These are phyloP conservation scores for Ptycholaimellus sp. DNA, from an alignment of 2,888 invertebrate species.

Conservation along the genomic window DNA sequence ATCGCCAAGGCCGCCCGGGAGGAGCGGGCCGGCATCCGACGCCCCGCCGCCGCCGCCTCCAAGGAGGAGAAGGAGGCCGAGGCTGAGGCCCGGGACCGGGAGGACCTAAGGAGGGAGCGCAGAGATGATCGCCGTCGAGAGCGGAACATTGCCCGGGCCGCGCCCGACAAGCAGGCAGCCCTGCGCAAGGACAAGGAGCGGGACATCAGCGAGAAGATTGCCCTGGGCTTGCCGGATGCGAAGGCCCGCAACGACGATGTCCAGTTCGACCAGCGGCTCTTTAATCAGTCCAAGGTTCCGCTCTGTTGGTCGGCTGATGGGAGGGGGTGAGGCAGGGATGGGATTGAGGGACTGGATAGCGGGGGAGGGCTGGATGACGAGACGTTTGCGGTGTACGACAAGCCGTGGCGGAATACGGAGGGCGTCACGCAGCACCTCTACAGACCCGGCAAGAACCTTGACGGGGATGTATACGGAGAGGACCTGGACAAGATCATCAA, in stretches of 20 bases:
- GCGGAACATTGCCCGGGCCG: conserved; percentile 67
- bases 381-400: conserved; percentile 87
- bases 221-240: conserved; percentile 72
- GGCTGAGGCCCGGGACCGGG: conserved; percentile 1
- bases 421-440: conserved; percentile 67
- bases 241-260: conserved; percentile 24
- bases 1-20: conserved; percentile 85
- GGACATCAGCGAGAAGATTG: conserved; percentile 94
- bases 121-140: conserved; percentile 38
- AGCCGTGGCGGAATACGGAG: conserved; percentile 78
- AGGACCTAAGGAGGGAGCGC: conserved; percentile 14
- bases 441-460: conserved; percentile 49
- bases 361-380: conserved; percentile 81
- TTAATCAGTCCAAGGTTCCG: conserved; percentile 48
- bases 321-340: no score
- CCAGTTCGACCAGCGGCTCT: conserved; percentile 71
- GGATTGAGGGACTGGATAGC: conserved; percentile 56
- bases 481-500: conserved; percentile 68
- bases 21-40: conserved; percentile 59
- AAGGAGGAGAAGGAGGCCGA: conserved; percentile 6
- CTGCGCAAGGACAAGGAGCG: conserved; percentile 69
- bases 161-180: conserved; percentile 66
- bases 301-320: no score
- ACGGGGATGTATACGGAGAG: conserved; percentile 65
- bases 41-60: conserved; percentile 26